A percentile compares a stretch with the other conserved stretches of the same genome.
These are phyloP conservation scores for Gymnorhina tibicen DNA, from an alignment of 2,113 vertebrate genomes.

Conservation along the genomic window DNA sequence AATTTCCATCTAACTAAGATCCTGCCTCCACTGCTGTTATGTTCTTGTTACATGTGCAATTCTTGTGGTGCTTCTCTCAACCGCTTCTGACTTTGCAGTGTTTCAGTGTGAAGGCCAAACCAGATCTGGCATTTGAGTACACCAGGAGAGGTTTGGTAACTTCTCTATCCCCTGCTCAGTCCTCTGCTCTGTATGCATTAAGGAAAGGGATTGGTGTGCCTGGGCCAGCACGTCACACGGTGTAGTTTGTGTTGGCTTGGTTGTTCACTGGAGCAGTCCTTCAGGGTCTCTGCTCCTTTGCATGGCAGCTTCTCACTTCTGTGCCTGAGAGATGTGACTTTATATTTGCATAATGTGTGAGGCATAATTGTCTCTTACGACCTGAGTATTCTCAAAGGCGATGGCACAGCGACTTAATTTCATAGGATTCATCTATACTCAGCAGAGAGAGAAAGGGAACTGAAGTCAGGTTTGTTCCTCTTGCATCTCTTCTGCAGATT, in stretches of 20 bases:
- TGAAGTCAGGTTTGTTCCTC: not conserved
- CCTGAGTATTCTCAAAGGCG: not conserved
- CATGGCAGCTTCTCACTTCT: not conserved
- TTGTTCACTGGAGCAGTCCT: not conserved
- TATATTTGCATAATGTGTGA: not conserved
- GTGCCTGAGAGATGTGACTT: not conserved
- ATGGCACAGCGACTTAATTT: not conserved
- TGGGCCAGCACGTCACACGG: rapidly evolving
- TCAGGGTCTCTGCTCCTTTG: not conserved
- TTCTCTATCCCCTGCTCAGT: not conserved
- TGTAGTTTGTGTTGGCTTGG: not conserved
- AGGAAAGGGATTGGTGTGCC: not conserved
- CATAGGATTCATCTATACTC: not conserved
- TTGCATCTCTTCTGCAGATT: not conserved
- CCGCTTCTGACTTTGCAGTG: not conserved
- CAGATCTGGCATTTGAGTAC: not conserved
- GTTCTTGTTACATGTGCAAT: rapidly evolving
- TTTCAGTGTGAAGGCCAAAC: not conserved
- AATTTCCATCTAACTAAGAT: not conserved
- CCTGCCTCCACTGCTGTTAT: not conserved
- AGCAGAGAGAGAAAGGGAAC: not conserved
- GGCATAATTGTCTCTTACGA: not conserved
- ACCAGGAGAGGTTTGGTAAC: not conserved
- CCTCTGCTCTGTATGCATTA: not conserved
- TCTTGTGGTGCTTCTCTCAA: not conserved